Base-by-base conservation (phyloP, 2,113 vertebrate species). In the Anolis sagrei region DNA sequence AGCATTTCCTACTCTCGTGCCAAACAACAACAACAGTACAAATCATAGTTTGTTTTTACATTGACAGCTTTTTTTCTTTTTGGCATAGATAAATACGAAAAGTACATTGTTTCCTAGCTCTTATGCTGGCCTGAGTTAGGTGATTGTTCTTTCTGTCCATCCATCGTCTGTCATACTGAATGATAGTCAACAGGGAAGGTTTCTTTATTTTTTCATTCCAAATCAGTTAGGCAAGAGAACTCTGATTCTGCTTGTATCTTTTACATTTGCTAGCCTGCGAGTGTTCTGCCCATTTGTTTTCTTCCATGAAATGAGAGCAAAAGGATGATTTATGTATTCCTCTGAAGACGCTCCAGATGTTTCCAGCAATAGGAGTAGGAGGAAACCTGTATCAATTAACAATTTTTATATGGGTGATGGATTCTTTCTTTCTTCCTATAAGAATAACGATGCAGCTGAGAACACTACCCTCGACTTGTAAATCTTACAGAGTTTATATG, bases 251-350 rank as follows among this genome's bases (percentile, higher is more conserved):
- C 36, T 62, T 84, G 11, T 69, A 18, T 82, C 32, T 92, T 62
- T 48, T 85, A 77, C 44, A 77, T 77, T 62, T 83, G 7, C 49
- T 49, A 54, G 3, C 66, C 1, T 66, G 73, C 9, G 62, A 88
- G 79, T 84, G 0, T 34, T 66, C 62, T 91, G 61, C 87, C 85
- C 6, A 44, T 79, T 88, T 93, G 54, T 25, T 83, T 85, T 34
- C 70, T 29, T 27, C 84, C 81, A 87, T 84, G 54, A 80, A 75
- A 75, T 76, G 29, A 13, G 61, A 89, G 23, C 25, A 77, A 64
- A 54, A 62, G 23, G 62, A 16, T 68, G 81, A 72, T 73, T 88
- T 75, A 61, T 75, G 3, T 10, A 2, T 90, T 92, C 90, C 49
- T 90, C 25, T 86, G n/a, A 32, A 48, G 76, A 27, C 34, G 36